A percentile compares a stretch with the other conserved stretches of the same genome.
phyloP scores from a whole-genome alignment of 1,140 invertebrate genomes.

The Drosophila kurseongensis region DNA sequence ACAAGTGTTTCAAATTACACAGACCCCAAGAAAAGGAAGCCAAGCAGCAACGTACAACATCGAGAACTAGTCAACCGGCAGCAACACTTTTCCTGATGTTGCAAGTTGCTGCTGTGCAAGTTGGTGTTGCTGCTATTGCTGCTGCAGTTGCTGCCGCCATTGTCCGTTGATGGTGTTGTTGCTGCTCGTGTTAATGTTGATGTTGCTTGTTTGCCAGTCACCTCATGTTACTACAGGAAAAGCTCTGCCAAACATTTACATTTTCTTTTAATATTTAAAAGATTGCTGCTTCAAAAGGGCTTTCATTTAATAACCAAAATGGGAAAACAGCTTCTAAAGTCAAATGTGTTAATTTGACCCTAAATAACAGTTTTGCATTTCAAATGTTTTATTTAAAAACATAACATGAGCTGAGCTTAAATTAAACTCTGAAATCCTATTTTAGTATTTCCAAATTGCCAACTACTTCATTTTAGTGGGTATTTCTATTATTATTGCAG shows the following conservation, averaged over 20 bases:
- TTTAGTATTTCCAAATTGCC: not conserved
- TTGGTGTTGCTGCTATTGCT: slow-evolving; percentile 3
- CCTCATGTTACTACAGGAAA: slow-evolving; percentile 14
- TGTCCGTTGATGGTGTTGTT: slow-evolving; percentile 15
- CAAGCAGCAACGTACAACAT: slow-evolving; percentile 33
- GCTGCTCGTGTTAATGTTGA: slow-evolving; percentile 25
- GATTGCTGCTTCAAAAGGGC: not conserved
- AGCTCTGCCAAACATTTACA: not conserved
- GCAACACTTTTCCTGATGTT: slow-evolving; percentile 38
- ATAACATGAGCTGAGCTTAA: not conserved
- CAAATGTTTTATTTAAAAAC: too few species aligned
- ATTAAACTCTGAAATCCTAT: not conserved
- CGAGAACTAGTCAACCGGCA: slow-evolving; percentile 44
- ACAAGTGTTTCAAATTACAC: slow-evolving; percentile 84
- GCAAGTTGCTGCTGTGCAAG: slow-evolving; percentile 17
- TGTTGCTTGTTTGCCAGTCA: slow-evolving; percentile 27
- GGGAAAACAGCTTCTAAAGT: too few species aligned
- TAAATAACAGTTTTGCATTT: too few species aligned
- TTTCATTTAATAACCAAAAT: too few species aligned
- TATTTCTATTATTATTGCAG: slow-evolving; percentile 4
- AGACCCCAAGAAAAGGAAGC: slow-evolving; percentile 39
- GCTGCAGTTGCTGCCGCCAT: slow-evolving; percentile 2
- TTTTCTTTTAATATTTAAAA: not conserved
- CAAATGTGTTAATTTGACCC: too few species aligned
- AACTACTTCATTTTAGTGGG: not conserved